These are phyloP conservation scores for Hystrix cristata DNA, from an alignment of 2,113 vertebrate genomes.

Conservation along the genomic window DNA sequence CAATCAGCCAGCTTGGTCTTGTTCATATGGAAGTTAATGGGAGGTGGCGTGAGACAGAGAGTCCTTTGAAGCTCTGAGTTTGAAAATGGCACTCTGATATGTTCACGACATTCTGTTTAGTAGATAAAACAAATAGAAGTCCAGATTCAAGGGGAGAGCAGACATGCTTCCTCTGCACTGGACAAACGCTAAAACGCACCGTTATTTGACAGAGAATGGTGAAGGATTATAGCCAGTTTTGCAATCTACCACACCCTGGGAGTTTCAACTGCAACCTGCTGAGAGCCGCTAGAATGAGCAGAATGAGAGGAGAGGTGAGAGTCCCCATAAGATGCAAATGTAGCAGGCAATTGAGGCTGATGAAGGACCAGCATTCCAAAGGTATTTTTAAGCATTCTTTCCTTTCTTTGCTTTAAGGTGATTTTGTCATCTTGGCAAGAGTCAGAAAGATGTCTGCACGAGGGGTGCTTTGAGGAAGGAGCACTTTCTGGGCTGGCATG, in stretches of 20 bases:
- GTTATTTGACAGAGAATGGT: not conserved
- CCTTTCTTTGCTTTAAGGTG: constrained; percentile 34
- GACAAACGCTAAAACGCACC: not conserved
- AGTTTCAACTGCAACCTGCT: constrained; percentile 40
- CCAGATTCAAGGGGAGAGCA: not conserved
- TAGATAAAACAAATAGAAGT: constrained; percentile 9
- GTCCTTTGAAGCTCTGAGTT: not conserved
- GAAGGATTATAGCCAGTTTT: constrained; percentile 38
- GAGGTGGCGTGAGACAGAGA: not conserved
- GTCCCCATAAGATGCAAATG: constrained; percentile 44
- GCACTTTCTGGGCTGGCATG: not conserved
- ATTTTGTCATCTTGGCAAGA: constrained; percentile 69
- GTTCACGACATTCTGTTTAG: not conserved
- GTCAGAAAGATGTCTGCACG: not conserved
- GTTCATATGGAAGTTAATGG: not conserved
- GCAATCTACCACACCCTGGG: constrained; percentile 23
- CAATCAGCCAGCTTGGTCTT: not conserved
- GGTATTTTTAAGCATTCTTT: constrained; percentile 60
- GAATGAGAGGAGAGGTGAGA: constrained; percentile 9
- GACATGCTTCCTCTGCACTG: not conserved
- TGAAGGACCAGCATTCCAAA: constrained; percentile 27
- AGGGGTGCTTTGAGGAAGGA: constrained; percentile 1
- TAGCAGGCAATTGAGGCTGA: not conserved
- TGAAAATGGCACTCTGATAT: not conserved
- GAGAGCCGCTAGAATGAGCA: not conserved